Percentiles rank a stretch among this genome's conserved stretches.
Evolutionary conservation across 2,888 invertebrate species (phyloP).

Genomic region (Tipula lateralis): DNA sequence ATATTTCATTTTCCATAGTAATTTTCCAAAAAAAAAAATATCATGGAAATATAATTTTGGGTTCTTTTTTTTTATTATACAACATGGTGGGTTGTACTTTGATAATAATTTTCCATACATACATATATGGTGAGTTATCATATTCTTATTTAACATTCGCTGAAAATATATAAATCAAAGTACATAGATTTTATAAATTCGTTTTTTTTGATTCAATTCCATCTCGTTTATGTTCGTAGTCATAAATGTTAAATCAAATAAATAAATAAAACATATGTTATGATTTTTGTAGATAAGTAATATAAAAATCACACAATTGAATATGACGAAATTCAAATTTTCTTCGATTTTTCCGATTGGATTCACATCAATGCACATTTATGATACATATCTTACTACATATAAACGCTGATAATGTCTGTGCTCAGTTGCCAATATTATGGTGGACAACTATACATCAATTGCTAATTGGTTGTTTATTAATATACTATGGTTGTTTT

Average conservation of each 20-base stretch:
- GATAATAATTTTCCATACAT: neutral
- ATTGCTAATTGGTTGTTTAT: too few species aligned
- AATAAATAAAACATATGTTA: neutral
- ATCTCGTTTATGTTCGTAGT: neutral
- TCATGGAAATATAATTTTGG: neutral
- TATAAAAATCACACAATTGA: neutral
- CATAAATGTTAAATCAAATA: neutral
- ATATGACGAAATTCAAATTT: too few species aligned
- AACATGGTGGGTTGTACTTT: neutral
- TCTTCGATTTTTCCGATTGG: too few species aligned
- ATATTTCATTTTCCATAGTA: neutral
- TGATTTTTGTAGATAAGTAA: neutral
- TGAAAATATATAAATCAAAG: neutral
- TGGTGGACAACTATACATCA: too few species aligned
- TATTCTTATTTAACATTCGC: neutral
- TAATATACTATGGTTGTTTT: too few species aligned
- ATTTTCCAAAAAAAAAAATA: neutral
- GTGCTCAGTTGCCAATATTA: too few species aligned
- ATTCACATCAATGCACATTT: too few species aligned
- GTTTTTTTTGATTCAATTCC: neutral
- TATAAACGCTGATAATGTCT: too few species aligned
- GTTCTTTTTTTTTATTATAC: neutral
- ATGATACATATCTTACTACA: too few species aligned
- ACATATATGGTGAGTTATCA: neutral
- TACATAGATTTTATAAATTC: neutral